A percentile compares a stretch with the other conserved stretches of the same genome.
Evolutionary conservation across 2,888 invertebrate species (phyloP).

Genomic region (Eupithecia pulchellata): DNA sequence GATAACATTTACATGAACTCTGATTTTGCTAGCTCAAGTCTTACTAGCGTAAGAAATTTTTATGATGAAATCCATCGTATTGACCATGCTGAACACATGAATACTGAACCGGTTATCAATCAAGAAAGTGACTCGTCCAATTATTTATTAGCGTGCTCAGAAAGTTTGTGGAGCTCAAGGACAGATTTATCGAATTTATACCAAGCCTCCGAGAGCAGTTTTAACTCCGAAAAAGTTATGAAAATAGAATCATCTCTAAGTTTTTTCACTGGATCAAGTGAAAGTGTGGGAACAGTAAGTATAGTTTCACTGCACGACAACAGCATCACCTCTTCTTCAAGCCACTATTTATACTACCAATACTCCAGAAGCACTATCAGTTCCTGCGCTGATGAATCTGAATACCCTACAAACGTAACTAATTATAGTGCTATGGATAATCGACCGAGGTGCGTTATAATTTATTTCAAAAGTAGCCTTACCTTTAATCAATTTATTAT

Average conservation of each 20-base stretch:
- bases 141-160: conserved; percentile 37
- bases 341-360: conserved; percentile 44
- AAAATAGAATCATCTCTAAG: conserved; percentile 57
- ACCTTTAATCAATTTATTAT: no score
- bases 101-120: conserved; percentile 11
- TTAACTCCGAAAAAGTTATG: conserved; percentile 50
- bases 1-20: conserved; percentile 17
- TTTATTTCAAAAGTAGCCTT: neutral
- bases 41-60: neutral
- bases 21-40: conserved; percentile 17
- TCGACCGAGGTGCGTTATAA: conserved; percentile 38
- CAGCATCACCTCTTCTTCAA: conserved; percentile 44
- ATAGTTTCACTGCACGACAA: conserved; percentile 51
- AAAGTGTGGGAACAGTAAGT: conserved; percentile 47
- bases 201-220: conserved; percentile 44
- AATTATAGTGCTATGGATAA: conserved; percentile 35
- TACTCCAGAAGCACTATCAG: conserved; percentile 33
- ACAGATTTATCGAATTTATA: conserved; percentile 10
- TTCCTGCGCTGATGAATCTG: conserved; percentile 34
- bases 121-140: conserved; percentile 24
- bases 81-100: conserved; percentile 9
- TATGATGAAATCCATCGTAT: conserved; percentile 6
- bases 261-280: conserved; percentile 46
- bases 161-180: conserved; percentile 22
- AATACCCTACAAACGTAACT: conserved; percentile 38